A percentile compares a stretch with the other conserved stretches of the same genome.
Conservation (phyloP, 1,140 invertebrate species). For the Temnothorax curvispinosus region DNA sequence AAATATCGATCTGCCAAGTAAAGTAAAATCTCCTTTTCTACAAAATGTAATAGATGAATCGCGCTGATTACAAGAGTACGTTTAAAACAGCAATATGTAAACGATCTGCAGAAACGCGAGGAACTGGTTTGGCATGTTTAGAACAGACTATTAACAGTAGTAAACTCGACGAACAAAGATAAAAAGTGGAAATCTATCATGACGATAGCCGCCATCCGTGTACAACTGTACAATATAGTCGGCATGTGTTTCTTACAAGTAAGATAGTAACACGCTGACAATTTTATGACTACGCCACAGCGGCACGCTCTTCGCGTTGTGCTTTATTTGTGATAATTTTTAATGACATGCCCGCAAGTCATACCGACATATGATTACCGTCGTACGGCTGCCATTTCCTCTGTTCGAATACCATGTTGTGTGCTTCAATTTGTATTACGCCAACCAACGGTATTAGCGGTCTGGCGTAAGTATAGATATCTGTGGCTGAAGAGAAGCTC, state of each 20-base stretch:
- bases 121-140: conserved; percentile 7
- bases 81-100: conserved; percentile 27
- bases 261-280: conserved; percentile 12
- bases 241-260: conserved; percentile 20
- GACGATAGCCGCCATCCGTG: neutral
- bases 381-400: conserved; percentile 13
- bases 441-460: conserved; percentile 40
- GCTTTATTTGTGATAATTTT: conserved; percentile 33
- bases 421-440: conserved; percentile 31
- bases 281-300: conserved; percentile 27
- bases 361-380: conserved; percentile 10
- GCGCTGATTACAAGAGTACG: conserved; percentile 42
- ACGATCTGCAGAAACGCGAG: conserved; percentile 33
- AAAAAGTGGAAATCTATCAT: neutral
- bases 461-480: conserved; percentile 45
- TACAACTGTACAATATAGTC: neutral
- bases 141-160: conserved; percentile 2
- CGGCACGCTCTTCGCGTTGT: neutral
- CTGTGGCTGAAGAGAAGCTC: conserved; percentile 36
- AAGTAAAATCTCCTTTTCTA: conserved; percentile 3
- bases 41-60: neutral
- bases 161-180: conserved; percentile 7
- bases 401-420: conserved; percentile 12
- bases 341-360: conserved; percentile 29
- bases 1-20: conserved; percentile 58